Base-by-base conservation (phyloP, 2,888 invertebrate species). In the Sceliomorpha sp. region DNA sequence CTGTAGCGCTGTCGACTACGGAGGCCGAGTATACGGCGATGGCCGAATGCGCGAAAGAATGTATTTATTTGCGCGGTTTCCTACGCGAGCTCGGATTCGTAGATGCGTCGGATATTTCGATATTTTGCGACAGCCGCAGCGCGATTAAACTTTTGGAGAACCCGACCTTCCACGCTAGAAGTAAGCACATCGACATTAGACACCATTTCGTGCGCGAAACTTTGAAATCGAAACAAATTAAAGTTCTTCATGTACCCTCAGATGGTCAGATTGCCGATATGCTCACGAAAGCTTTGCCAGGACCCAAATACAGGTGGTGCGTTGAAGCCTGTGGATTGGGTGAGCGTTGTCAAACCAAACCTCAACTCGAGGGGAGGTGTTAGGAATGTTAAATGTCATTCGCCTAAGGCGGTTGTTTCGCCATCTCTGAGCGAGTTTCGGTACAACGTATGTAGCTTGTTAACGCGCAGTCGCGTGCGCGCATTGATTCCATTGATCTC, bases 1-100 rank as follows among this genome's bases (percentile, higher is more conserved):
- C 67, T 0, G 70, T 73, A 3, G 72, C 70, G 2, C 40, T 70
- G 0, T 72, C 72, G 2, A 55, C 71, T 7, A 72, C 72, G 0
- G 74, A 71, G 15, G 60, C 72, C 4, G 71, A 73, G n/a, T 73
- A 70, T 15, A 73, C 71, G 64, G 64, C 48, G 6, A 17, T 73
- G 5, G 29, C 53, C 3, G 63, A 73, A 17, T 40, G 47, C 6
- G 6, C 63, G 1, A 69, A 73, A 12, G 62, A 69, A 26, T 60
- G 56, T n/a, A 44, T 37, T 0, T 48, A 50, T 3, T 17, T 64
- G 13, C 45, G 17, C 5, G 13, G 55, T 4, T 58, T 72, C 20
- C 37, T 73, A 2, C 13, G 10, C 3, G 70, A 73, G 37, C 17
- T 73, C 2, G 60, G 51, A 15, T 60, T 60, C 32, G 20, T 15